Evolutionary conservation across 2,113 vertebrate species (phyloP).

Genomic region (Xenopus borealis): DNA sequence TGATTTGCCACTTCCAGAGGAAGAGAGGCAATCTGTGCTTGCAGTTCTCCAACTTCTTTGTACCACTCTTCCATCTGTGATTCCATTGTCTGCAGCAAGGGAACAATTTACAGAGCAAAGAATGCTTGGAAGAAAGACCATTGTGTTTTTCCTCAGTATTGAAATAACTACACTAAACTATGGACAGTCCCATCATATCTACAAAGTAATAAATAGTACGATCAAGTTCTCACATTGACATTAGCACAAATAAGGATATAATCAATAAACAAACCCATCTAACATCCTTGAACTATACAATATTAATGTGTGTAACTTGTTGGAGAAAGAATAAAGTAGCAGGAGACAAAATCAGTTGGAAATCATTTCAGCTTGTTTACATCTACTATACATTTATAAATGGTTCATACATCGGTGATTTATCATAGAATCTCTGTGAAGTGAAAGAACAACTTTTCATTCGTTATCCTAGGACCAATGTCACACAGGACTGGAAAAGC

Average conservation of each 20-base stretch:
- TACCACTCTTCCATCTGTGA: slow-evolving; percentile 87
- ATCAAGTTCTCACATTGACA: too few species aligned
- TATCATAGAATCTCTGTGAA: too few species aligned
- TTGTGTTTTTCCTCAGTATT: not conserved
- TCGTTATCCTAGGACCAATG: too few species aligned
- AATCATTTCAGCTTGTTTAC: slow-evolving; percentile 8
- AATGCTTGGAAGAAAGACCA: not conserved
- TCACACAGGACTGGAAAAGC: too few species aligned
- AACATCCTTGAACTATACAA: too few species aligned
- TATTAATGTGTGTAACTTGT: too few species aligned
- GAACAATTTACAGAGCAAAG: not conserved
- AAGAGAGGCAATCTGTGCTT: slow-evolving; percentile 75
- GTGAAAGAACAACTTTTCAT: too few species aligned
- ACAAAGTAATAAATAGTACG: too few species aligned
- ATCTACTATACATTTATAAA: not conserved
- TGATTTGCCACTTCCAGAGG: slow-evolving; percentile 70
- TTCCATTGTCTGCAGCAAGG: slow-evolving; percentile 76
- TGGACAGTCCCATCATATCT: not conserved
- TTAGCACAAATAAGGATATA: too few species aligned
- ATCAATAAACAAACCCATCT: too few species aligned
- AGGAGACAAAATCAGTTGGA: not conserved
- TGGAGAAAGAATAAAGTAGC: too few species aligned
- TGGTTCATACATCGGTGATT: too few species aligned
- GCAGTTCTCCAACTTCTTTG: slow-evolving; percentile 81
- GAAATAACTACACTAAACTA: not conserved